These are phyloP conservation scores for Drosophila fungiperda DNA, from an alignment of 2,888 invertebrate species.

Conservation along the genomic window DNA sequence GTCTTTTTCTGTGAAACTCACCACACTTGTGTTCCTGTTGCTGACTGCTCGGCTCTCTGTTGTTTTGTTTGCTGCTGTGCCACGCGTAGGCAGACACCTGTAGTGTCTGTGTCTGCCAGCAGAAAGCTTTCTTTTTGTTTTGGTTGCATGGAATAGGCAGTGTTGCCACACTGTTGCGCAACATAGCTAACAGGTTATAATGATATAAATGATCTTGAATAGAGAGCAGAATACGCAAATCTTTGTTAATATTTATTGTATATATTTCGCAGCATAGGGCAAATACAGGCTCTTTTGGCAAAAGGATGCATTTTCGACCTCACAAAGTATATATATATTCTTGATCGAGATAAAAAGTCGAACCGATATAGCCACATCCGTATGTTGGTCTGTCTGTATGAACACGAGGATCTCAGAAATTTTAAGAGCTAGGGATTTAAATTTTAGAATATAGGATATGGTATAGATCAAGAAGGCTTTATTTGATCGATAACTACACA, in stretches of 20 bases:
- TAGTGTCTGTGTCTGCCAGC: conserved; percentile 45
- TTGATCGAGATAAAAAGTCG: too few relatives aligned
- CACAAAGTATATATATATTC: too few relatives aligned
- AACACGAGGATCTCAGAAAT: too few relatives aligned
- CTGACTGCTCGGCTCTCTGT: conserved; percentile 48
- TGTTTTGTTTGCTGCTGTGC: conserved; percentile 35
- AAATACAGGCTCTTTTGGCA: too few relatives aligned
- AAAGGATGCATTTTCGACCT: too few relatives aligned
- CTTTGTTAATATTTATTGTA: not conserved
- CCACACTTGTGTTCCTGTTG: conserved; percentile 43
- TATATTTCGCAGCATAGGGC: too few relatives aligned
- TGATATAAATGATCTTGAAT: not conserved
- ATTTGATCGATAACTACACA: too few relatives aligned
- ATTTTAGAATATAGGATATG: too few relatives aligned
- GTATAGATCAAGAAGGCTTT: too few relatives aligned
- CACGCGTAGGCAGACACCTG: conserved; percentile 52
- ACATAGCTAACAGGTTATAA: conserved; percentile 1
- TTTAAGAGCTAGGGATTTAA: too few relatives aligned
- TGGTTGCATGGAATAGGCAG: conserved; percentile 7
- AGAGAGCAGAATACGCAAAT: not conserved
- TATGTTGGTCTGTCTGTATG: too few relatives aligned
- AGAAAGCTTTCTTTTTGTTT: conserved; percentile 29
- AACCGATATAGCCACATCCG: too few relatives aligned
- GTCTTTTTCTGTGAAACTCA: conserved; percentile 19
- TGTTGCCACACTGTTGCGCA: conserved; percentile 40